Conservation (phyloP, 2,888 invertebrate genomes). For the Camponotus fellah region DNA sequence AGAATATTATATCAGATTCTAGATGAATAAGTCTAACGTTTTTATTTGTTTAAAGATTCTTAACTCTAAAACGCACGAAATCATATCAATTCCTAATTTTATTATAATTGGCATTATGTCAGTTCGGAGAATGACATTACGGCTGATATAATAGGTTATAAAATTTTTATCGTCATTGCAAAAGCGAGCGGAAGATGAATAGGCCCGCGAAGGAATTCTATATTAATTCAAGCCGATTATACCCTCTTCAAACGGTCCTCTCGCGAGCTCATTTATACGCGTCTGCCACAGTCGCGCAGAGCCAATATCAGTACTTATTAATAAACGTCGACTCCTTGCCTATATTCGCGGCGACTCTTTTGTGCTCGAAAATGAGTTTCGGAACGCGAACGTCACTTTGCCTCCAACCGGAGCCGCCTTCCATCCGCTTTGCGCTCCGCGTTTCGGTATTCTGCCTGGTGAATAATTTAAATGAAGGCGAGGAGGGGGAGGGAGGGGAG, state of each 20-base stretch:
- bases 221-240: conserved; percentile 39
- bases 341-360: conserved; percentile 44
- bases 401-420: conserved; percentile 9
- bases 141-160: not conserved
- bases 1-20: not conserved
- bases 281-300: not conserved
- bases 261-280: not conserved
- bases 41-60: not conserved
- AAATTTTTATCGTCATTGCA: conserved; percentile 28
- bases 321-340: conserved; percentile 44
- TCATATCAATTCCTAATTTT: not conserved
- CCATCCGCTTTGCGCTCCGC: conserved; percentile 28
- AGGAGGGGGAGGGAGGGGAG: not conserved
- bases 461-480: conserved; percentile 53
- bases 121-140: not conserved
- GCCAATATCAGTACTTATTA: conserved; percentile 54
- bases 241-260: not conserved
- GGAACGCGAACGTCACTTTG: conserved; percentile 46
- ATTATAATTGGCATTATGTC: conserved; percentile 2
- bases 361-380: conserved; percentile 50
- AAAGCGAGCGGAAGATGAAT: conserved; percentile 21
- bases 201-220: conserved; percentile 16
- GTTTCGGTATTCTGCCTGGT: conserved; percentile 47
- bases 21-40: not conserved
- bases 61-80: not conserved